Evolutionary conservation across 2,113 vertebrate species (phyloP), one percentile per base, ranked within the genome.

Genomic region (Menura novaehollandiae): DNA sequence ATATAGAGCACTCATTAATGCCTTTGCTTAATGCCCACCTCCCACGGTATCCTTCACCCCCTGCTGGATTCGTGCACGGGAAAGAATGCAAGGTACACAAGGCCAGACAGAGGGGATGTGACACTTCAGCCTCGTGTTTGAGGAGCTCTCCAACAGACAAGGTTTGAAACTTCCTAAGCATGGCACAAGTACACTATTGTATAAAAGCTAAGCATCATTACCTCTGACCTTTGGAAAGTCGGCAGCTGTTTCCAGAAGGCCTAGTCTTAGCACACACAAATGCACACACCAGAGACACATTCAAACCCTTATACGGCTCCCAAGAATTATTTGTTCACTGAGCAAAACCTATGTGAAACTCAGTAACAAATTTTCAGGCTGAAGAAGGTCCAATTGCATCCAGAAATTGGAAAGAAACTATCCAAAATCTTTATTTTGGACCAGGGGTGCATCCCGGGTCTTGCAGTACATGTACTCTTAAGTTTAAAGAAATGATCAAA

Each of bases 61-160:
- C 63, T 53, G 43, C 26, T 51, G 20, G 24, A 73, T 22, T 9
- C 41, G 56, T 1, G 2, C 39, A 39, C 0, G 0, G 33, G 32
- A 73, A 1, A 62, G 43, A 94, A 71, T 1, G 4, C 41, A 46
- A 66, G 51, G 58, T 1, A 44, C 22, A 3, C 1, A 1, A 58
- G 32, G 55, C 22, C 53, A 73, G 35, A 35, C 1, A 41, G 32
- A 76, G 37, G 30, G 4, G 52, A 56, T 0, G 3, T 32, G 66
- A 44, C 0, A 1, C 7, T 28, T 83, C 55, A 69, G 21, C 41
- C 63, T 72, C 6, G 4, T 9, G 49, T 41, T 16, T 63, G 52
- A 62, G 74, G 59, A 6, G 47, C 47, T 78, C 47, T 77, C 64
- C 53, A 23, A 35, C 12, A 84, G 17, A 51, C 22, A 12, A 19